These are phyloP conservation scores for Chrysemys picta DNA, from an alignment of 2,113 vertebrate genomes.

Conservation along the genomic window DNA sequence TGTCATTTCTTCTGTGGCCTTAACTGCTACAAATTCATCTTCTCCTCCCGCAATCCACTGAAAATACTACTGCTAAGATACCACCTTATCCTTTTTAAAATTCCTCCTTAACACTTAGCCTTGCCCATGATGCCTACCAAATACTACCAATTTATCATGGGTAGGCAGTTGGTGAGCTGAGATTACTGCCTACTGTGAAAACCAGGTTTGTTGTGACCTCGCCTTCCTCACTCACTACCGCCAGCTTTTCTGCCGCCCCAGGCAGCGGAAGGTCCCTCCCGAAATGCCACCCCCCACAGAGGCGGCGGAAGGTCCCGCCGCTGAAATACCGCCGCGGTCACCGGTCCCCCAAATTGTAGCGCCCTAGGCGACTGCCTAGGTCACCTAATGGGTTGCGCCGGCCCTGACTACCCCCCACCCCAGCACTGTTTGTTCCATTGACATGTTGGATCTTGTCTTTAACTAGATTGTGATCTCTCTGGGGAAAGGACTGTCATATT, in stretches of 20 bases:
- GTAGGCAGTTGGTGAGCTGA: accelerated
- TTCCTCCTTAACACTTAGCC: neutral
- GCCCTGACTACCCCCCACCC: too few species aligned
- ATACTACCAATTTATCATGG: neutral
- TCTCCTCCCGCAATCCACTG: neutral
- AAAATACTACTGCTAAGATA: neutral
- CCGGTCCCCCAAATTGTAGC: too few species aligned
- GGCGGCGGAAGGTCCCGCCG: too few species aligned
- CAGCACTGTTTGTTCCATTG: neutral
- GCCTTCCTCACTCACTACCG: too few species aligned
- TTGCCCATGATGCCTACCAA: neutral
- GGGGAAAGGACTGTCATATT: neutral
- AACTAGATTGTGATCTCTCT: neutral
- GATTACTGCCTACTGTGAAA: neutral
- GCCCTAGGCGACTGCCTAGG: too few species aligned
- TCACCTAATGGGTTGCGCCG: too few species aligned
- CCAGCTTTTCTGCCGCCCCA: too few species aligned
- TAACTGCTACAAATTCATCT: neutral
- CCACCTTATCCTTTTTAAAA: too few species aligned
- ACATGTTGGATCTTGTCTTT: accelerated
- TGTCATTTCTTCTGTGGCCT: neutral
- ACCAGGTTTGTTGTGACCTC: neutral
- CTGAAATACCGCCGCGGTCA: too few species aligned
- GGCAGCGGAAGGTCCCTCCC: too few species aligned
- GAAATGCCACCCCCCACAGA: too few species aligned